phyloP scores from a whole-genome alignment of 2,888 invertebrate species.

The Synergus laeviventris region DNA sequence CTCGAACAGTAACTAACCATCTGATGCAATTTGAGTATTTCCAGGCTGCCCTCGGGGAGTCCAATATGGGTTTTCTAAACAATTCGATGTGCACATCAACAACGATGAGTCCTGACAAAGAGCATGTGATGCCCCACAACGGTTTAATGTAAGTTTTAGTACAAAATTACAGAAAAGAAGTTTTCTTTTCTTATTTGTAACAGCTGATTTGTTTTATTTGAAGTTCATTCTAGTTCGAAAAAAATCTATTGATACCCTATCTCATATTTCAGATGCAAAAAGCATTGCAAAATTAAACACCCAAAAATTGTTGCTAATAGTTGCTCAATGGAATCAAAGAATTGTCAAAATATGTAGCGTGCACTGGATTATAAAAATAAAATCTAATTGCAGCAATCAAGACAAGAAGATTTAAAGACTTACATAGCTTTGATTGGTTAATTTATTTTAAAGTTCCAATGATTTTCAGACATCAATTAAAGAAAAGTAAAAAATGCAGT shows the following conservation, averaged over 20 bases:
- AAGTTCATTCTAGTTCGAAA: background rate
- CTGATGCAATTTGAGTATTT: conserved; percentile 76
- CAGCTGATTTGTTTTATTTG: background rate
- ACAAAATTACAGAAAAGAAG: background rate
- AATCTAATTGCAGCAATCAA: background rate
- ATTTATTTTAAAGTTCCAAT: background rate
- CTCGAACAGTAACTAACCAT: conserved; percentile 57
- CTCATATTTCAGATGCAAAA: background rate
- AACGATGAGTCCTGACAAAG: conserved; percentile 76
- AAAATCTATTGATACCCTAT: background rate
- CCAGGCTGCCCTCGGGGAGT: conserved; percentile 80
- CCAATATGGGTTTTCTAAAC: conserved; percentile 77
- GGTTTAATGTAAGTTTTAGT: conserved; percentile 71
- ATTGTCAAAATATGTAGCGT: background rate
- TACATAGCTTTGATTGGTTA: too few species aligned
- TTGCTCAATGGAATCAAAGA: background rate
- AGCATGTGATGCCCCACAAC: conserved; percentile 71
- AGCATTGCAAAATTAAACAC: background rate
- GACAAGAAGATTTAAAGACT: background rate
- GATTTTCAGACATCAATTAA: background rate
- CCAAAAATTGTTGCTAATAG: background rate
- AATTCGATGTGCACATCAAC: conserved; percentile 76
- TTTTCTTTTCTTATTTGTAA: background rate
- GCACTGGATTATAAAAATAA: background rate
- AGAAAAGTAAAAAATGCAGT: background rate